Conservation (phyloP, 2,797 vertebrate genomes). For the Malurus splendens region DNA sequence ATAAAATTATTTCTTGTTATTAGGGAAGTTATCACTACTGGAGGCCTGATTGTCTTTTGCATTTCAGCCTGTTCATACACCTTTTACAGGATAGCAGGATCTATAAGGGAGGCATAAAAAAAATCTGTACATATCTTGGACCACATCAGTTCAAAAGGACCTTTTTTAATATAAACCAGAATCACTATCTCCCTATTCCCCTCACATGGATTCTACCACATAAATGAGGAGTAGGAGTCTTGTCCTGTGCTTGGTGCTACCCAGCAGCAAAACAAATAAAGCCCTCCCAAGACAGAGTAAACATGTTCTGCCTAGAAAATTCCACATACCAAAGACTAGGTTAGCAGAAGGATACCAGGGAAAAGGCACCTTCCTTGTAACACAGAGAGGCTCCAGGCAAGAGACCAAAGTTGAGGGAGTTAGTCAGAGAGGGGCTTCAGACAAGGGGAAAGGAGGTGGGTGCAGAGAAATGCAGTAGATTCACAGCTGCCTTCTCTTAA, state of each 20-base stretch:
- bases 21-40: neutral
- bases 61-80: neutral
- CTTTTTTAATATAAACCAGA: neutral
- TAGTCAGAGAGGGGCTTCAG: neutral
- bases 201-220: neutral
- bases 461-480: neutral
- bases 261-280: neutral
- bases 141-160: neutral
- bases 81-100: accelerated
- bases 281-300: neutral
- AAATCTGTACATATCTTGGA: neutral
- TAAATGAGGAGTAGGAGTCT: neutral
- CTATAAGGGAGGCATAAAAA: neutral
- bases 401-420: neutral
- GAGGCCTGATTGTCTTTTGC: neutral
- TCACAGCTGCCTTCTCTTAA: neutral
- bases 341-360: neutral
- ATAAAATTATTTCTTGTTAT: neutral
- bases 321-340: neutral
- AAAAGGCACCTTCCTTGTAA: neutral
- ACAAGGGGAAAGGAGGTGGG: neutral
- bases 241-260: neutral
- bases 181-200: neutral
- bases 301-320: neutral
- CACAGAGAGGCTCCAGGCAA: neutral